Conservation (phyloP, 2,888 invertebrate species). For the Megastigmus dorsalis region DNA sequence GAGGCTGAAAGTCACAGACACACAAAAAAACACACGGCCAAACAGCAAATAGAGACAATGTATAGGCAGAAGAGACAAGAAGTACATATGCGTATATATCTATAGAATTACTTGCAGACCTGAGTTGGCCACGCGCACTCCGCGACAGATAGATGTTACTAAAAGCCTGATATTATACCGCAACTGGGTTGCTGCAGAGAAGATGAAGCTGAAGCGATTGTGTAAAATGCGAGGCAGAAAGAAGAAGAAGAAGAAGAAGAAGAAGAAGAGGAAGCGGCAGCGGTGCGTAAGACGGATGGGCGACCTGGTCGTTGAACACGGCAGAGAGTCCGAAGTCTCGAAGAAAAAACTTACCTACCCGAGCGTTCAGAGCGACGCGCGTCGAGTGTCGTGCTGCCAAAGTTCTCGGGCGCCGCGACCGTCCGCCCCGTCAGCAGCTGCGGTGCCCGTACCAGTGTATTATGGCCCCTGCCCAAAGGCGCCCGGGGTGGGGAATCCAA, state of each 20-base stretch:
- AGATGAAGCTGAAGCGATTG: too few species aligned
- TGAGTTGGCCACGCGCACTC: constrained; percentile 1
- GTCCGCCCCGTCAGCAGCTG: too few species aligned
- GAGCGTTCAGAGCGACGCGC: constrained; percentile 73
- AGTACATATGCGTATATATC: too few species aligned
- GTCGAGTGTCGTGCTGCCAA: constrained; percentile 68
- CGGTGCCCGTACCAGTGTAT: too few species aligned
- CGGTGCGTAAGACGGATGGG: too few species aligned
- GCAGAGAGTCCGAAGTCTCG: constrained; percentile 30
- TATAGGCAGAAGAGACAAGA: too few species aligned
- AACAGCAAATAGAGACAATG: too few species aligned
- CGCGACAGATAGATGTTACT: constrained; percentile 18
- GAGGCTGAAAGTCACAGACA: constrained; percentile 1
- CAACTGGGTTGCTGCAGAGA: too few species aligned
- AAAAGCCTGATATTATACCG: too few species aligned
- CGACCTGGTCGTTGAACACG: background rate
- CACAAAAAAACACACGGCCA: constrained; percentile 1
- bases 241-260: background rate
- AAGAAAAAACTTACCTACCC: constrained; percentile 71
- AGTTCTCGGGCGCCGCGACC: constrained; percentile 49
- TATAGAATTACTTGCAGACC: too few species aligned
- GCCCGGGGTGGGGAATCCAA: constrained; percentile 73
- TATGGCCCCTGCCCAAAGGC: constrained; percentile 31
- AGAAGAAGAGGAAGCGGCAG: background rate
- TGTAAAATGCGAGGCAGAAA: too few species aligned